These are phyloP conservation scores for Drosophila neocordata DNA, from an alignment of 1,140 invertebrate genomes.

Conservation along the genomic window DNA sequence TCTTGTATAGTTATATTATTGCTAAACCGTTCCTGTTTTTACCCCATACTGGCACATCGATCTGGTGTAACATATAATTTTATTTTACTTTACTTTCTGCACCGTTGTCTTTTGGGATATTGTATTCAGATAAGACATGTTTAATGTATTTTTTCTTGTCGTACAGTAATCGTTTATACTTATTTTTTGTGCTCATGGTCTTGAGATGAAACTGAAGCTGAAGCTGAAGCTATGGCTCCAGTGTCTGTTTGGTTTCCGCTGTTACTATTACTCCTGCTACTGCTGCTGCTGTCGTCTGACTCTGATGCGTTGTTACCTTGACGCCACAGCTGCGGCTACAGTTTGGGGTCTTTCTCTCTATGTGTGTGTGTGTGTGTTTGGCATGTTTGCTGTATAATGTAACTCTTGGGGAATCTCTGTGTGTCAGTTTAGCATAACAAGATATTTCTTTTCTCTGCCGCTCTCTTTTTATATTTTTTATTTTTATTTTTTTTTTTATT, in stretches of 20 bases:
- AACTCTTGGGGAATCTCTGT: conserved; percentile 80
- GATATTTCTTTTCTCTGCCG: conserved; percentile 71
- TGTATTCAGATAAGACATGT: conserved; percentile 81
- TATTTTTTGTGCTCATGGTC: conserved; percentile 53
- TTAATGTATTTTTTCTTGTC: conserved; percentile 81
- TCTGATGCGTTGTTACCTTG: conserved; percentile 65
- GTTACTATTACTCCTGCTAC: conserved; percentile 22
- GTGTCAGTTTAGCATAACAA: conserved; percentile 81
- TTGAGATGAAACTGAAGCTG: conserved; percentile 23
- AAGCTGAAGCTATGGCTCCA: conserved; percentile 35
- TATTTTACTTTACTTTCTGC: conserved; percentile 79
- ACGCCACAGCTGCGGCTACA: conserved; percentile 52
- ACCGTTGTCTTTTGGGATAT: conserved; percentile 81
- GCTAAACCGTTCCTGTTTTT: background rate
- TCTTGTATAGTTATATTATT: background rate
- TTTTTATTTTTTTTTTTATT: conserved; percentile 6
- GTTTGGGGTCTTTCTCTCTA: conserved; percentile 2
- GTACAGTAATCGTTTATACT: conserved; percentile 80
- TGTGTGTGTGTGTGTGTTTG: conserved; percentile 26
- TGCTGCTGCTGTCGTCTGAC: conserved; percentile 47
- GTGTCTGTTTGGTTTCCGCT: conserved; percentile 67
- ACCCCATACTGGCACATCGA: conserved; percentile 45
- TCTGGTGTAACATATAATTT: conserved; percentile 72
- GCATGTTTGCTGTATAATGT: conserved; percentile 64
- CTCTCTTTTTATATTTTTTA: background rate